Base-by-base conservation (phyloP, 2,888 invertebrate species). In the Eledona agricola region DNA sequence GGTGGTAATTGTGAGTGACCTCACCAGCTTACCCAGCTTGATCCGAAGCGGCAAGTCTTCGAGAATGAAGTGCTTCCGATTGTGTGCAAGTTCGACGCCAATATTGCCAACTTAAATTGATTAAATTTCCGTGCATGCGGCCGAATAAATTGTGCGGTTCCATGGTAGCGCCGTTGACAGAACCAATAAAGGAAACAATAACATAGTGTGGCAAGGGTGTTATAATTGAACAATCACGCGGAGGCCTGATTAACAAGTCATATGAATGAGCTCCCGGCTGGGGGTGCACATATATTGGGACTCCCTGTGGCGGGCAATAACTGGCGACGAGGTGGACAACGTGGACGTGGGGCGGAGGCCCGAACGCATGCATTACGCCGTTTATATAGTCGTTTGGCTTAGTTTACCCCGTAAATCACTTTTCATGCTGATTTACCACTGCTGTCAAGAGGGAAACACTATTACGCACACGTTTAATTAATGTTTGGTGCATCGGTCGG, bases 241-340 rank as follows among this genome's bases (percentile, higher is more conserved):
- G 55, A 55, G 56, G 58, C 49, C 65, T 66, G 64, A 68, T 68
- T 69, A 69, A 67, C 65, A 66, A 69, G 67, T 69, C 65, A 65
- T 66, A 65, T 60, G 64, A 57, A 60, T 55, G 56, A 51, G 53
- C 55, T 43, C 40, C 59, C 53, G 60, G 34, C 53, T 50, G 61
- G 68, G 68, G 64, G 54, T 40, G 58, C 58, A 59, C 64, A 63
- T 65, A 66, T 69, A 67, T 66, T 64, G 61, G 60, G 62, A 60
- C 63, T 34, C 63, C 68, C 66, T 58, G 63, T 58, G 55, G 66
- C 26, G 64, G 45, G 51, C 60, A 61, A 64, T 66, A 64, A 61
- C 57, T 55, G 62, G 50, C 52, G 58, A 50, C 49, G 49, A 42
- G 51, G 40, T 51, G 54, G 54, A 54, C 51, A 42, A 15, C 49